Evolutionary conservation across 1,140 invertebrate species (phyloP).

Genomic region (Drosophila ercepeae): DNA sequence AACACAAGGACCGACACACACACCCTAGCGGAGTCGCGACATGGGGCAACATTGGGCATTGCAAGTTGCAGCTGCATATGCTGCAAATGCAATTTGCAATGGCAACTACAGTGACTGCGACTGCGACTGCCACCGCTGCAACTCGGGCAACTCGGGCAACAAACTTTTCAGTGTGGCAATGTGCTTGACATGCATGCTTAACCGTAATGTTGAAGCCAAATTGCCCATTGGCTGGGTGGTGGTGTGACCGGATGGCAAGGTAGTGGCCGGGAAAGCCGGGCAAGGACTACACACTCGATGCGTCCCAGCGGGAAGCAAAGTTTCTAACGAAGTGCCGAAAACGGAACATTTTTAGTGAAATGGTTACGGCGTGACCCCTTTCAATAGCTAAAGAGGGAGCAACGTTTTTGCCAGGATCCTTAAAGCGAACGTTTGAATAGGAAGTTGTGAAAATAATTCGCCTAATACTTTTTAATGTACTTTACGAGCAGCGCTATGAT

Average conservation of each 20-base stretch:
- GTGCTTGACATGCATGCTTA: conserved; percentile 79
- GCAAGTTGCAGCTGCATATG: conserved; percentile 16
- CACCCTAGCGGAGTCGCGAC: background rate
- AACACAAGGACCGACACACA: conserved; percentile 9
- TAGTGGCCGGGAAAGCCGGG: no score
- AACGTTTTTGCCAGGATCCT: background rate
- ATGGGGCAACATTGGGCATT: conserved; percentile 29
- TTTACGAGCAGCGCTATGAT: background rate
- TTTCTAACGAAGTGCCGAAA: conserved; percentile 17
- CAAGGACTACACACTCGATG: background rate
- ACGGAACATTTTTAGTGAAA: conserved; percentile 5
- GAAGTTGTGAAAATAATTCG: background rate
- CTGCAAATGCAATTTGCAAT: conserved; percentile 28
- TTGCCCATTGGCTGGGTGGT: conserved; percentile 47
- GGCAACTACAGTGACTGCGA: conserved; percentile 17
- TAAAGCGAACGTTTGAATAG: background rate
- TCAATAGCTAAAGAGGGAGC: background rate
- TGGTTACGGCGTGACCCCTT: background rate
- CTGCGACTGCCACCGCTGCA: conserved; percentile 20
- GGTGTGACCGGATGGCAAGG: background rate
- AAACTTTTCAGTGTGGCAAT: conserved; percentile 72
- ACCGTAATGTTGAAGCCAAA: conserved; percentile 61
- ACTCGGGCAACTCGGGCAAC: conserved; percentile 68
- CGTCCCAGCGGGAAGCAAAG: background rate
- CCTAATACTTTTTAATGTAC: background rate